Percentiles rank a stretch among this genome's conserved stretches.
Evolutionary conservation across 2,888 invertebrate species (phyloP).

Genomic region (Timema podura): DNA sequence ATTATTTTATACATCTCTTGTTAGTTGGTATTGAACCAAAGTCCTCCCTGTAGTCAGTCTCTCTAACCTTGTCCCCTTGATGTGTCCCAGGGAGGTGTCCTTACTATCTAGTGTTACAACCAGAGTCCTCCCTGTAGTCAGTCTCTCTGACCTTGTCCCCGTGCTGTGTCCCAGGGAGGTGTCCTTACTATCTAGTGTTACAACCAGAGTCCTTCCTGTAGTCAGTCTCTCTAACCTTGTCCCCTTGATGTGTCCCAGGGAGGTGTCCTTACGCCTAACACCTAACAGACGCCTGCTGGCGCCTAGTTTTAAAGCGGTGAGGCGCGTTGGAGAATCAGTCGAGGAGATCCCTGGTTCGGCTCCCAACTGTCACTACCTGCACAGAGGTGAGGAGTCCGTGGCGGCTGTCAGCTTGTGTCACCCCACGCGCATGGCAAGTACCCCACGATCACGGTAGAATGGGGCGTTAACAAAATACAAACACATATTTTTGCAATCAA

Average conservation of each 20-base stretch:
- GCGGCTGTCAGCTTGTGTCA: conserved; percentile 67
- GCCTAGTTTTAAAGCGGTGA: conserved; percentile 58
- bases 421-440: conserved; percentile 58
- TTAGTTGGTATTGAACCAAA: too few relatives aligned
- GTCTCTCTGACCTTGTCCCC: too few relatives aligned
- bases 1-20: too few relatives aligned
- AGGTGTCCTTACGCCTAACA: conserved; percentile 55
- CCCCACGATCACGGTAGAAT: too few relatives aligned
- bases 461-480: background rate
- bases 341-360: conserved; percentile 37
- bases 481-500: too few relatives aligned
- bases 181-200: background rate
- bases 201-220: background rate
- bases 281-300: conserved; percentile 60
- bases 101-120: background rate
- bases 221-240: background rate
- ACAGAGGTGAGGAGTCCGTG: conserved; percentile 52
- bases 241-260: conserved; percentile 21
- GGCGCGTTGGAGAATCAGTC: conserved; percentile 41
- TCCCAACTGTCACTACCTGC: conserved; percentile 61
- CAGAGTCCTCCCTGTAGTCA: too few relatives aligned
- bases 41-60: too few relatives aligned
- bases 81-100: background rate
- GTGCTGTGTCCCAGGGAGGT: background rate
- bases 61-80: too few relatives aligned